A percentile compares a stretch with the other conserved stretches of the same genome.
Evolutionary conservation across 2,888 invertebrate species (phyloP).

Genomic region (Polia nebulosa): DNA sequence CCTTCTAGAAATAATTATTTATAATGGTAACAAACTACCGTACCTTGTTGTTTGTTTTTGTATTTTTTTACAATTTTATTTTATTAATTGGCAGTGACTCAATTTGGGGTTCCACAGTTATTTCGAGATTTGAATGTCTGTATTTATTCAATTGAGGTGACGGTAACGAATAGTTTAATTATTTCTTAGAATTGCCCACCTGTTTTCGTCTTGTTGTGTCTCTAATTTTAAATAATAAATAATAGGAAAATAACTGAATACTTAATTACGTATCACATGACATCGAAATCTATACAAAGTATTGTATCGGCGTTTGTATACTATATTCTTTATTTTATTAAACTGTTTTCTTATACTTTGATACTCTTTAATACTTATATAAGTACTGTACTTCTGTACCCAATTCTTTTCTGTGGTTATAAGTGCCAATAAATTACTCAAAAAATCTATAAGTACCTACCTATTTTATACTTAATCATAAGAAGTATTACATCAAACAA

Average conservation of each 20-base stretch:
- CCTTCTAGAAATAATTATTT: conserved; percentile 19
- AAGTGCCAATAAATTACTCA: conserved; percentile 69
- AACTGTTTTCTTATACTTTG: conserved; percentile 53
- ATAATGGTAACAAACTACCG: conserved; percentile 18
- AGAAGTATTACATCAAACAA: conserved; percentile 57
- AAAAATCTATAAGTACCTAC: conserved; percentile 49
- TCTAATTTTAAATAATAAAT: conserved; percentile 40
- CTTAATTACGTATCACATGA: conserved; percentile 55
- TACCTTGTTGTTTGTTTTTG: conserved; percentile 26
- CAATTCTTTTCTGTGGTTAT: conserved; percentile 59
- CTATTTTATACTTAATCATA: conserved; percentile 56
- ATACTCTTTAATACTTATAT: conserved; percentile 49
- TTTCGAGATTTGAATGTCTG: conserved; percentile 25
- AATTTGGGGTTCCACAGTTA: conserved; percentile 11
- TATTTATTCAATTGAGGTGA: conserved; percentile 51
- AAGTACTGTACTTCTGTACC: conserved; percentile 50
- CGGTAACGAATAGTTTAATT: conserved; percentile 49
- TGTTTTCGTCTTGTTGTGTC: conserved; percentile 51
- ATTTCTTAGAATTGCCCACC: conserved; percentile 58
- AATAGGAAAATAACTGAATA: conserved; percentile 35
- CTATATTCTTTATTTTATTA: conserved; percentile 51
- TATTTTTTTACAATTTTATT: conserved; percentile 10
- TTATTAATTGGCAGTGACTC: conserved; percentile 32
- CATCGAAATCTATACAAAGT: conserved; percentile 62
- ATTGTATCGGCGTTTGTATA: conserved; percentile 61